Evolutionary conservation across 2,113 vertebrate genomes (phyloP).

Genomic region (Speoplatyrhinus poulsoni): DNA sequence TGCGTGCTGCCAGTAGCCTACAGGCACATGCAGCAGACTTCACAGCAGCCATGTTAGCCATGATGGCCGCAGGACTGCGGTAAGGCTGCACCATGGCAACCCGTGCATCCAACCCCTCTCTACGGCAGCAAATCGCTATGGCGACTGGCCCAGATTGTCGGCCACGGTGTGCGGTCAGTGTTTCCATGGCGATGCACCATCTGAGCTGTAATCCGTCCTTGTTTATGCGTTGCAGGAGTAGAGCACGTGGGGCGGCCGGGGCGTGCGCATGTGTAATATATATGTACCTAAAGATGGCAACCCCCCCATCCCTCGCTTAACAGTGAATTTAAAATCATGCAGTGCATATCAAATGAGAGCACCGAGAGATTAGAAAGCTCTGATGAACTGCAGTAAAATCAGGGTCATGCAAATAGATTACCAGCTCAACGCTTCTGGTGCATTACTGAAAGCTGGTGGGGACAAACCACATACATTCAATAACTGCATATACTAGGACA

Average conservation of each 20-base stretch:
- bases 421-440: not conserved
- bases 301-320: not conserved
- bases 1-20: too few relatives aligned
- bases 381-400: slow-evolving; percentile 19
- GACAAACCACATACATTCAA: too few relatives aligned
- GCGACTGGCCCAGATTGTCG: slow-evolving; percentile 61
- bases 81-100: slow-evolving; percentile 28
- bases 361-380: slow-evolving; percentile 20
- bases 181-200: slow-evolving; percentile 75
- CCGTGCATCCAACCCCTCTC: slow-evolving; percentile 36
- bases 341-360: slow-evolving; percentile 30
- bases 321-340: slow-evolving; percentile 3
- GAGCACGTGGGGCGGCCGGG: slow-evolving; percentile 13
- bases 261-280: slow-evolving; percentile 19
- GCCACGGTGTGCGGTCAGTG: slow-evolving; percentile 74
- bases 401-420: slow-evolving; percentile 12
- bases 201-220: slow-evolving; percentile 73
- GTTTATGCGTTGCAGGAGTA: slow-evolving; percentile 59
- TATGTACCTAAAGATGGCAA: slow-evolving; percentile 20
- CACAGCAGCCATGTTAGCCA: too few relatives aligned
- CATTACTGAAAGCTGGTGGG: not conserved
- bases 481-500: too few relatives aligned
- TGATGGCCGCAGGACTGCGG: not conserved
- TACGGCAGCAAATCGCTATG: slow-evolving; percentile 50
- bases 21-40: too few relatives aligned